Evolutionary conservation across 2,113 vertebrate species (phyloP).

Genomic region (Cichladusa arquata): DNA sequence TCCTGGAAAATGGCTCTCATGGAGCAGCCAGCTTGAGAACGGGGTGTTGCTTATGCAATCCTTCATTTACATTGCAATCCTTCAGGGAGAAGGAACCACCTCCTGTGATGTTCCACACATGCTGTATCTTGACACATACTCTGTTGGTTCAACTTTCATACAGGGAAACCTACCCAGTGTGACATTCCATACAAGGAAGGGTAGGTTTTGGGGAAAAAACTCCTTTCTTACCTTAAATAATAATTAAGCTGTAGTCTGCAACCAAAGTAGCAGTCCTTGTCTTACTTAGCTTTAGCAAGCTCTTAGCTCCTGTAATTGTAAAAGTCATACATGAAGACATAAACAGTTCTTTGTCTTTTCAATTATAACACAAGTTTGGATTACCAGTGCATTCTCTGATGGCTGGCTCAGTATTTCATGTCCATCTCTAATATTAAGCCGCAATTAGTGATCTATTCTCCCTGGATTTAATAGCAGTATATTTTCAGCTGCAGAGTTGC

Average conservation of each 20-base stretch:
- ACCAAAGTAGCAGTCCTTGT: neutral
- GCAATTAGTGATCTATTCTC: constrained; percentile 66
- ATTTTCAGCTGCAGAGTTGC: constrained; percentile 61
- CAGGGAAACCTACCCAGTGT: neutral
- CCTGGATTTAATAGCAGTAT: constrained; percentile 55
- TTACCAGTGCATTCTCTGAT: neutral
- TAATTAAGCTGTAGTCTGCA: neutral
- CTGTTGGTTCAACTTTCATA: neutral
- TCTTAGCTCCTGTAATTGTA: neutral
- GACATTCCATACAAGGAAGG: neutral
- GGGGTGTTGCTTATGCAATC: neutral
- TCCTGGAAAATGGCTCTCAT: neutral
- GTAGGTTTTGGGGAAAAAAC: neutral
- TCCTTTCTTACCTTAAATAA: neutral
- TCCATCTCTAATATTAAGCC: constrained; percentile 52
- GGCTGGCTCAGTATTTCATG: constrained; percentile 12
- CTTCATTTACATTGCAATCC: neutral
- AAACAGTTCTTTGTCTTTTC: constrained; percentile 3
- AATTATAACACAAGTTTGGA: neutral
- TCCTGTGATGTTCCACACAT: neutral
- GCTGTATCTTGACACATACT: neutral
- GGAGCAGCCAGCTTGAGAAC: neutral
- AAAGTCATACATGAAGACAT: neutral
- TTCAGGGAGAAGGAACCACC: neutral
- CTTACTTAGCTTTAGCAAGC: neutral